Evolutionary conservation across 2,113 vertebrate genomes (phyloP).

Genomic region (Gopherus flavomarginatus): DNA sequence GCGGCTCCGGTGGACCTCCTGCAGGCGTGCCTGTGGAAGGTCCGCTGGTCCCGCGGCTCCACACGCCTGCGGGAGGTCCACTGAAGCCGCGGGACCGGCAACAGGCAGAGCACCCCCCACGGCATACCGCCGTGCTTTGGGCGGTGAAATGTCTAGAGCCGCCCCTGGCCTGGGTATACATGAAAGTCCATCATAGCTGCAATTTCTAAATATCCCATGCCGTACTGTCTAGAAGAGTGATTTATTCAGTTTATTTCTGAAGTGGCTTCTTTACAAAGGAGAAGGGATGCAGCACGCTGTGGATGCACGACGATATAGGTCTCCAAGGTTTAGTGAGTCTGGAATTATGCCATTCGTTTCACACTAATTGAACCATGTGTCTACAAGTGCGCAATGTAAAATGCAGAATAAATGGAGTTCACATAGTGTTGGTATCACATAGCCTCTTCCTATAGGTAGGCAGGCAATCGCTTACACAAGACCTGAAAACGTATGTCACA

Average conservation of each 20-base stretch:
- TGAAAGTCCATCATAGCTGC: not conserved
- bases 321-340: conserved; percentile 57
- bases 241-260: conserved; percentile 50
- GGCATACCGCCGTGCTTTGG: too few species aligned
- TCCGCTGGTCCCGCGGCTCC: too few species aligned
- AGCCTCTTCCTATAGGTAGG: not conserved
- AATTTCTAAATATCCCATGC: conserved; percentile 26
- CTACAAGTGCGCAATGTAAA: conserved; percentile 46
- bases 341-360: conserved; percentile 61
- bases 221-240: not conserved
- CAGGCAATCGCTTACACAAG: not conserved
- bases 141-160: too few species aligned
- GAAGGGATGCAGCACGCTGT: conserved; percentile 18
- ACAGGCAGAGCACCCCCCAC: too few species aligned
- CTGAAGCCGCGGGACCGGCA: too few species aligned
- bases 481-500: conserved; percentile 16
- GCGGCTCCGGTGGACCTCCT: too few species aligned
- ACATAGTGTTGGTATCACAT: conserved; percentile 17
- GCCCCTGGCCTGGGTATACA: not conserved
- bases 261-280: conserved; percentile 33
- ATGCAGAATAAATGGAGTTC: not conserved
- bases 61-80: too few species aligned
- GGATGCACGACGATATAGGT: conserved; percentile 40
- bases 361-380: conserved; percentile 54
- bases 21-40: too few species aligned